Evolutionary conservation across 2,888 invertebrate species (phyloP), one percentile per base, ranked within the genome.

Genomic region (Andrena hattorfiana): DNA sequence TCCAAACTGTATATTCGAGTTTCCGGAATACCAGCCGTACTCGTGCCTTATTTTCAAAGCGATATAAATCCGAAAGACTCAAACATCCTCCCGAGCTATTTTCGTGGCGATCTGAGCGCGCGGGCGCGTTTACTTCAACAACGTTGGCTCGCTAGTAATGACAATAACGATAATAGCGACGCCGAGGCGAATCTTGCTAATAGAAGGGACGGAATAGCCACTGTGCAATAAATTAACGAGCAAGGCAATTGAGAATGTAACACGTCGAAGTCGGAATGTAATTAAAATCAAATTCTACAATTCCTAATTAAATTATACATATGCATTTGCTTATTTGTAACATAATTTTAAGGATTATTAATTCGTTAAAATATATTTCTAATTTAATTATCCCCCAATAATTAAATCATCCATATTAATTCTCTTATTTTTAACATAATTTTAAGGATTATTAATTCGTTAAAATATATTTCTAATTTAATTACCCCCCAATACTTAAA

Each of bases 61-160:
- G 28, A 63, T 23, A 63, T 76, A 76, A 72, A 76, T 76, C 42
- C 62, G 62, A 76, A 76, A 71, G 35, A 28, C 71, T 62, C 49
- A 62, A 76, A 76, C 75, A 76, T 62, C 51, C 30, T 54, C 26
- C 23, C 51, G 62, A 42, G 51, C 35, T 76, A 76, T 76, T 76
- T 72, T 54, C 13, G 42, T 16, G n/a, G 28, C 42, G 10, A 6
- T 32, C 2, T 35, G 42, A 48, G 28, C n/a, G 49, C 16, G 30
- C 26, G 26, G 28, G n/a, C 32, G n/a, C 42, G 59, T 63, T 63
- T 42, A 42, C 62, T 76, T 63, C 54, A 30, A 62, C 73, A 72
- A 72, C 42, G 28, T 13, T 26, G 42, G 35, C n/a, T 30, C n/a
- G 20, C 5, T 30, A 6, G 20, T 16, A 16, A 13, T 13, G 62